These are phyloP conservation scores for Oostethus manadensis DNA, from an alignment of 2,113 vertebrate genomes.

Conservation along the genomic window DNA sequence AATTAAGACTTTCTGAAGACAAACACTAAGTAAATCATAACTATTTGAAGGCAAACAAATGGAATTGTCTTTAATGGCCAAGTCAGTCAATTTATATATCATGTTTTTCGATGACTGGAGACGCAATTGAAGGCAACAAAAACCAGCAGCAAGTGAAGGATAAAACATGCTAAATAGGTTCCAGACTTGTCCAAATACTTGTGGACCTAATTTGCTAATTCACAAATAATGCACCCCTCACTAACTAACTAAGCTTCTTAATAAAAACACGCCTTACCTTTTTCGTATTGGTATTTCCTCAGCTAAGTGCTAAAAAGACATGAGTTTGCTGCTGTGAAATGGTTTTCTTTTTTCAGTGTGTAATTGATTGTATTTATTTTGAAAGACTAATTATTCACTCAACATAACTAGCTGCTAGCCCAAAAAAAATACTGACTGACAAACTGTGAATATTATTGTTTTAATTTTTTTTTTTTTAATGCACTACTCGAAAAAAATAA, in stretches of 20 bases:
- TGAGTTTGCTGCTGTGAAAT: slow-evolving; percentile 35
- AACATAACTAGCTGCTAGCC: slow-evolving; percentile 53
- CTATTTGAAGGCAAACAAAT: no score
- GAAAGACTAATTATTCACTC: slow-evolving; percentile 24
- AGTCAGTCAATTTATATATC: no score
- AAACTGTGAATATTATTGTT: slow-evolving; percentile 57
- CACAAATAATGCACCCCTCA: slow-evolving; percentile 6
- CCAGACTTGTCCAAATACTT: slow-evolving; percentile 9
- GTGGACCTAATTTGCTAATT: not conserved
- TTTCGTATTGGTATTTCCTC: slow-evolving; percentile 55
- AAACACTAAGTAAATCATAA: no score
- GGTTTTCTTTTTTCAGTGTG: slow-evolving; percentile 29
- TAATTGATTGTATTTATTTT: slow-evolving; percentile 57
- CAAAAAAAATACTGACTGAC: slow-evolving; percentile 49
- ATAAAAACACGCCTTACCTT: slow-evolving; percentile 27
- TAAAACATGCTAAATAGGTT: no score
- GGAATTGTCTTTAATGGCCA: no score
- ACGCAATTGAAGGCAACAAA: no score
- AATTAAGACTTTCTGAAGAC: no score
- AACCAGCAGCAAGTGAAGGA: no score
- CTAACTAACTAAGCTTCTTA: slow-evolving; percentile 48
- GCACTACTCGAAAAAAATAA: slow-evolving; percentile 19
- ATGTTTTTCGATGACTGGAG: no score
- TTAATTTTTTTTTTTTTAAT: slow-evolving; percentile 21
- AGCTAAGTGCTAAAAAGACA: slow-evolving; percentile 46